Percentiles rank a stretch among this genome's conserved stretches.
phyloP scores from a whole-genome alignment of 2,888 invertebrate species.

The Drosophila limbata region DNA sequence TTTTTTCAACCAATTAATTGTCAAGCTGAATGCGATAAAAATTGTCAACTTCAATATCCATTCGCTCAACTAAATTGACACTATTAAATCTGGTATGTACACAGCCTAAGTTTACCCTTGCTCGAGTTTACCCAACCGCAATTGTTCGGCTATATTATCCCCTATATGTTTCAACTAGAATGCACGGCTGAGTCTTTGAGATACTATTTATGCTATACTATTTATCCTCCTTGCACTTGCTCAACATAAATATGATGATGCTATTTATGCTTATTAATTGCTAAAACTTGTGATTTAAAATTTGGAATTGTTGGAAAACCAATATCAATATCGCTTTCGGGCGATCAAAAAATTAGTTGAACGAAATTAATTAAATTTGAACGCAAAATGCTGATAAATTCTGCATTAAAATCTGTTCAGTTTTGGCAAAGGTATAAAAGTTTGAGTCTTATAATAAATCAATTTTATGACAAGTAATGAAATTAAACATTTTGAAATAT shows the following conservation, averaged over 20 bases:
- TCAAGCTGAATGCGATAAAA: neutral
- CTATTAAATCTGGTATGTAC: constrained; percentile 3
- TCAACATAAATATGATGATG: neutral
- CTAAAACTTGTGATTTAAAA: too few relatives aligned
- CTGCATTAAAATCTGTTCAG: too few relatives aligned
- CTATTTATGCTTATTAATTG: neutral
- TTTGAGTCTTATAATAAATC: too few relatives aligned
- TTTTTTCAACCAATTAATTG: neutral
- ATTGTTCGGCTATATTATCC: constrained; percentile 42
- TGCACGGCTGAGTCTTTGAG: neutral
- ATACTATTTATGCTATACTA: neutral
- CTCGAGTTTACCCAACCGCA: constrained; percentile 48
- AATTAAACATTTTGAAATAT: neutral
- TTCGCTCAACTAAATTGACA: neutral
- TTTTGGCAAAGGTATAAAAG: too few relatives aligned
- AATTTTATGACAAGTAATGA: too few relatives aligned
- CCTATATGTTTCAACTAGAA: constrained; percentile 34
- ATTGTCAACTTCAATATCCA: constrained; percentile 7
- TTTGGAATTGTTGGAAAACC: too few relatives aligned
- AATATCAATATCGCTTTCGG: too few relatives aligned
- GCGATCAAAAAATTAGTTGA: too few relatives aligned
- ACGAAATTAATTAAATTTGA: too few relatives aligned
- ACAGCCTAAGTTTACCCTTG: constrained; percentile 9
- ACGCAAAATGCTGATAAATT: too few relatives aligned
- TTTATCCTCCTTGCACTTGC: neutral